Evolutionary conservation across 2,888 invertebrate genomes (phyloP).

Genomic region (Oxystoma pomonae): DNA sequence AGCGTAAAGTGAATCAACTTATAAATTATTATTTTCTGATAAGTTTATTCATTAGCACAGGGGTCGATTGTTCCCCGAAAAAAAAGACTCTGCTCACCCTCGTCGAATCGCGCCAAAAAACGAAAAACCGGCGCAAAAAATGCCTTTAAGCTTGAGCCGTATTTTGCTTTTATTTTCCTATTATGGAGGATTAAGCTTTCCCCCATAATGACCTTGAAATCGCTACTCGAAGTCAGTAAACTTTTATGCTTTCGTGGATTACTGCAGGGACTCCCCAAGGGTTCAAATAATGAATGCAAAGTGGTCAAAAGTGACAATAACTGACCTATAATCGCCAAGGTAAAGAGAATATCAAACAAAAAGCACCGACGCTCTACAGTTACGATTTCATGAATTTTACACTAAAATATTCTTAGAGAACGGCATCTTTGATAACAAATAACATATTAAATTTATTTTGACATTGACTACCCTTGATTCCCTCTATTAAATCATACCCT

Average conservation of each 20-base stretch:
- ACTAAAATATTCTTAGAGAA: no score
- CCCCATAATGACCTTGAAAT: neutral
- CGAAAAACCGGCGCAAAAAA: neutral
- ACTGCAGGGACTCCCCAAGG: neutral
- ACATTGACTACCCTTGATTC: no score
- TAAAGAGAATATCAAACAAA: no score
- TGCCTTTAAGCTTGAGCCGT: neutral
- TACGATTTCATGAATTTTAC: no score
- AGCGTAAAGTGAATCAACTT: slow-evolving; percentile 29
- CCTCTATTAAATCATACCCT: no score
- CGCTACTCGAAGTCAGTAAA: neutral
- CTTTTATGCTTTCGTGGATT: neutral
- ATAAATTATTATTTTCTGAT: slow-evolving; percentile 31
- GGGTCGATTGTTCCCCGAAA: slow-evolving; percentile 25
- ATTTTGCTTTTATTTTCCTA: neutral
- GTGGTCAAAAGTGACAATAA: neutral
- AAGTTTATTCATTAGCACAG: slow-evolving; percentile 32
- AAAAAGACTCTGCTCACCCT: no score
- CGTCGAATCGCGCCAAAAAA: no score
- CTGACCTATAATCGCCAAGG: neutral
- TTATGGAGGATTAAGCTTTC: neutral
- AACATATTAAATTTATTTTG: no score
- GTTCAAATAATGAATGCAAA: neutral
- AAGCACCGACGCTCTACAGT: no score
- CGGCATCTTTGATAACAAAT: no score